Percentiles rank a stretch among this genome's conserved stretches.
Evolutionary conservation across 2,888 invertebrate genomes (phyloP).

Genomic region (Amblyjoppa fuscipennis): DNA sequence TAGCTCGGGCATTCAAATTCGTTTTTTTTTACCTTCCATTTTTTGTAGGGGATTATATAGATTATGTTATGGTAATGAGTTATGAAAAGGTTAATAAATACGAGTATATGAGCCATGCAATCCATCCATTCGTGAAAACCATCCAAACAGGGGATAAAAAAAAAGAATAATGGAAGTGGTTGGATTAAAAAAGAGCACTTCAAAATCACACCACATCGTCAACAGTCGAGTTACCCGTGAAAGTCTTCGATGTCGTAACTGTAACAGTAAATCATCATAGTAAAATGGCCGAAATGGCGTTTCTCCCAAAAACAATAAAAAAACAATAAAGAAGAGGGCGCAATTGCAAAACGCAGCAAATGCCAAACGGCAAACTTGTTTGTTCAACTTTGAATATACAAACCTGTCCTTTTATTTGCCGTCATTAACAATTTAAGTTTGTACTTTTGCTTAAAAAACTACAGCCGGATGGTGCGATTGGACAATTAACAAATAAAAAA

Average conservation of each 20-base stretch:
- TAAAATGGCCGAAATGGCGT: neutral
- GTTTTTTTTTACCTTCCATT: neutral
- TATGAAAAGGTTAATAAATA: conserved; percentile 1
- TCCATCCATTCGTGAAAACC: neutral
- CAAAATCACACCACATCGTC: neutral
- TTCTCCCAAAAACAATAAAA: too few species aligned
- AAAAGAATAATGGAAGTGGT: neutral
- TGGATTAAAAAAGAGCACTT: neutral
- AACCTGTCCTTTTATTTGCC: too few species aligned
- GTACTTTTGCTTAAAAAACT: too few species aligned
- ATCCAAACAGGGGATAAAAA: neutral
- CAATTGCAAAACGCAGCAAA: too few species aligned
- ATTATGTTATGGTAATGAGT: neutral
- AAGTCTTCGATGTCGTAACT: neutral
- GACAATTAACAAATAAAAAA: too few species aligned
- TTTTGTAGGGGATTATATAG: neutral
- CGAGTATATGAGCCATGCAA: neutral
- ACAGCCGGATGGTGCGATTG: too few species aligned
- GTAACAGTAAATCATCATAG: neutral
- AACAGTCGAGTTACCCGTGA: neutral
- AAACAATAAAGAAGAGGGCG: too few species aligned
- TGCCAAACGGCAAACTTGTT: too few species aligned
- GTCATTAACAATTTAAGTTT: too few species aligned
- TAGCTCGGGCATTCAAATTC: neutral
- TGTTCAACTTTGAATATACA: too few species aligned